Evolutionary conservation across 2,888 invertebrate genomes (phyloP), one percentile per base, ranked within the genome.

Genomic region (Plebejus melissa): DNA sequence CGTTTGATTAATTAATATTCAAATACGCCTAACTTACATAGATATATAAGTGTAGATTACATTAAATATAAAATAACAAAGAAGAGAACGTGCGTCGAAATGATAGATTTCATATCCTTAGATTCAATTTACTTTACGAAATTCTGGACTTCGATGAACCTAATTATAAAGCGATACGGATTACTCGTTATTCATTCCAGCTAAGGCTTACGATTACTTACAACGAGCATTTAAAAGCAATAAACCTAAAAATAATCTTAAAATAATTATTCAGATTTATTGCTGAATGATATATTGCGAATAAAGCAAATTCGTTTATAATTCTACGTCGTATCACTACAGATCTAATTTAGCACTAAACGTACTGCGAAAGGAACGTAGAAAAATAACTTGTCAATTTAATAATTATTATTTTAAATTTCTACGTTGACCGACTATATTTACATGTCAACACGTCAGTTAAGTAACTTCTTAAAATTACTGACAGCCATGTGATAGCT

Each of bases 401-500:
- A 88, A 88, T 87, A 32, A 87, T 89, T 90, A 90, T 89, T 86
- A 90, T 89, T 86, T 89, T 90, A 87, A 91, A 87, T 85, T 88
- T 88, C 88, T 91, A 90, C 92, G 93, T 91, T 93, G 93, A 93
- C 88, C 93, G 81, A 81, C 90, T 93, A 93, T 93, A 93, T 93
- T 78, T 93, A 93, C 93, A 93, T 78, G 93, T 90, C 93, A 93
- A 93, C 93, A 93, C 87, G 88, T 90, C 90, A 87, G 87, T 91
- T 86, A 86, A 85, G 87, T 90, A 89, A 87, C 87, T 90, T 80
- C 93, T 93, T 93, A 93, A 87, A 90, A 90, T 90, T 93, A 93
- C 87, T 93, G 93, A 93, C 93, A 93, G 93, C 93, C 93, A 93
- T 93, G 88, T 93, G 93, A 93, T 93, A 93, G 93, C 93, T 93